Conservation (phyloP, 2,113 vertebrate species). For the Oncorhynchus gorbuscha region DNA sequence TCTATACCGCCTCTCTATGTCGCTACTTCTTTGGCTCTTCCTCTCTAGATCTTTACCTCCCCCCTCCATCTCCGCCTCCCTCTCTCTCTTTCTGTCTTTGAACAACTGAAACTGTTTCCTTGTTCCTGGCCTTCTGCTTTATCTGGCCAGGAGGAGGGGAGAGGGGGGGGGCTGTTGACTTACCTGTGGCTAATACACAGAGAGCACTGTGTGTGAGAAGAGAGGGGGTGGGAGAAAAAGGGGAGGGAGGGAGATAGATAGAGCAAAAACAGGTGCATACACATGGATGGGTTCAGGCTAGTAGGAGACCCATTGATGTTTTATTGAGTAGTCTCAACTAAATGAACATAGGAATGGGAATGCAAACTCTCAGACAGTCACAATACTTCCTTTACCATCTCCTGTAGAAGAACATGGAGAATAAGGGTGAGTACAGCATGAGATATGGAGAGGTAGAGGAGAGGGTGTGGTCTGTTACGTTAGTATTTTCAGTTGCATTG, state of each 20-base stretch:
- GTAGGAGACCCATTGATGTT: too few relatives aligned
- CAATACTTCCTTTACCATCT: too few relatives aligned
- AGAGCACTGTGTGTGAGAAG: slow-evolving; percentile 52
- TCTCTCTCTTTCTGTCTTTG: slow-evolving; percentile 1
- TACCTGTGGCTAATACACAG: slow-evolving; percentile 55
- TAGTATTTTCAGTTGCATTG: too few relatives aligned
- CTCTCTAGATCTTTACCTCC: not conserved
- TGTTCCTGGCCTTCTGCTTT: slow-evolving; percentile 19
- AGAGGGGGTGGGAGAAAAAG: slow-evolving; percentile 18
- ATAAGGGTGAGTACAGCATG: too few relatives aligned
- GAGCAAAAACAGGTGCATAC: not conserved
- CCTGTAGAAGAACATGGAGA: too few relatives aligned
- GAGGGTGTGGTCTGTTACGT: too few relatives aligned
- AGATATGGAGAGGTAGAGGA: too few relatives aligned
- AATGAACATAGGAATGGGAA: too few relatives aligned
- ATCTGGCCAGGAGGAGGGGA: slow-evolving; percentile 22
- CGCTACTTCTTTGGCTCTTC: not conserved
- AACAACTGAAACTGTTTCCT: slow-evolving; percentile 36
- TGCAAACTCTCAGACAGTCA: too few relatives aligned
- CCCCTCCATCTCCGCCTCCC: too few relatives aligned
- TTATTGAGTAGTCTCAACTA: too few relatives aligned
- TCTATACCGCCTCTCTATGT: not conserved
- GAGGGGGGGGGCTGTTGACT: slow-evolving; percentile 20
- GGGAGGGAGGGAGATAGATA: not conserved
- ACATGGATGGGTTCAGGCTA: too few relatives aligned